Percentiles rank a stretch among this genome's conserved stretches.
These are phyloP conservation scores for Lucinisca nassula DNA, from an alignment of 2,888 invertebrate genomes.

Conservation along the genomic window DNA sequence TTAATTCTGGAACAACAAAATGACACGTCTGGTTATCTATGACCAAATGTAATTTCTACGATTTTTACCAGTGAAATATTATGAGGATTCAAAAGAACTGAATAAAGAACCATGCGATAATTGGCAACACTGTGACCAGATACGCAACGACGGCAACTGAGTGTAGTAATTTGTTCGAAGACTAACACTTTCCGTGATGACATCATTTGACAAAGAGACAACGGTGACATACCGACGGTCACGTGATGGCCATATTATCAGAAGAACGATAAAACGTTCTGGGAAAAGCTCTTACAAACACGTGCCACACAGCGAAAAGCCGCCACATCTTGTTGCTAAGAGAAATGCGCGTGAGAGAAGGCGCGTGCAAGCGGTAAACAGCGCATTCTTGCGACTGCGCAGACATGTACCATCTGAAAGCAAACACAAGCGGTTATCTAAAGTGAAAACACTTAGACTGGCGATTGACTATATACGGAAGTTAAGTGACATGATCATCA, in stretches of 20 bases:
- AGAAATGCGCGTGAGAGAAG: conserved; percentile 91
- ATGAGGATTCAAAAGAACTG: background rate
- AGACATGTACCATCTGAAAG: conserved; percentile 90
- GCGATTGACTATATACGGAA: conserved; percentile 91
- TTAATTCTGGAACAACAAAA: background rate
- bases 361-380: conserved; percentile 91
- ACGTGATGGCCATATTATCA: conserved; percentile 44
- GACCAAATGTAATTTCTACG: background rate
- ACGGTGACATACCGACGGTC: conserved; percentile 32
- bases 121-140: background rate
- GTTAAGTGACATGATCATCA: conserved; percentile 88
- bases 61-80: background rate
- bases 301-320: conserved; percentile 89
- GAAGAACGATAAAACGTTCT: conserved; percentile 42
- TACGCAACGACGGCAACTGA: no score
- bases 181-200: no score
- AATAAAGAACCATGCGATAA: background rate
- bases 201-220: conserved; percentile 52
- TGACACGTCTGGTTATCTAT: background rate
- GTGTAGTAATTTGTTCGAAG: no score
- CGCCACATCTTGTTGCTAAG: conserved; percentile 90
- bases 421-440: conserved; percentile 89
- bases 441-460: conserved; percentile 90
- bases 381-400: conserved; percentile 90
- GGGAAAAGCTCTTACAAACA: conserved; percentile 82